These are phyloP conservation scores for Psix sp. DNA, from an alignment of 1,140 invertebrate species.

Conservation along the genomic window DNA sequence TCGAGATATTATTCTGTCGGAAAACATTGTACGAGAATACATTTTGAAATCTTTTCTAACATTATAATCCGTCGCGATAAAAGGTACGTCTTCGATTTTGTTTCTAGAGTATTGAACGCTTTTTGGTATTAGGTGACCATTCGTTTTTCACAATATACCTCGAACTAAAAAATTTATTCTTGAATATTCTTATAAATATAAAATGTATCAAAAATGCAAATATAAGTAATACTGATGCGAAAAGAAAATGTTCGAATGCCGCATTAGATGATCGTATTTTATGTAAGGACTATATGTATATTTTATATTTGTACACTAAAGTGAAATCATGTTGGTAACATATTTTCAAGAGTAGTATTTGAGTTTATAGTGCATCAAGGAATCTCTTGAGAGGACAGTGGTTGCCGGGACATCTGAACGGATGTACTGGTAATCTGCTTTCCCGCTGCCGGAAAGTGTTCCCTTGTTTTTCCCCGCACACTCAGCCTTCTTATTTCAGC, in stretches of 20 bases:
- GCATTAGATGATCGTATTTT: slow-evolving; percentile 49
- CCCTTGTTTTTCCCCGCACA: too few species aligned
- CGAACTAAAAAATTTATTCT: slow-evolving; percentile 36
- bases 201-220: slow-evolving; percentile 46
- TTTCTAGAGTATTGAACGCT: too few species aligned
- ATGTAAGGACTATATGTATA: slow-evolving; percentile 44
- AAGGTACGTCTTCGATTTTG: neutral
- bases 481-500: too few species aligned
- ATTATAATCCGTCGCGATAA: too few species aligned
- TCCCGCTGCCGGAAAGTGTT: too few species aligned
- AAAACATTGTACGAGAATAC: too few species aligned
- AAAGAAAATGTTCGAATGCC: slow-evolving; percentile 56
- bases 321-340: slow-evolving; percentile 56
- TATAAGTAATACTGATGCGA: slow-evolving; percentile 49
- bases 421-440: slow-evolving; percentile 60
- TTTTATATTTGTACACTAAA: slow-evolving; percentile 53
- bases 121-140: too few species aligned
- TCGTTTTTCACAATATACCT: slow-evolving; percentile 40
- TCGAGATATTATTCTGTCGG: too few species aligned
- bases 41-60: too few species aligned
- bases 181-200: slow-evolving; percentile 50
- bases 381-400: slow-evolving; percentile 58
- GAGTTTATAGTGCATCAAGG: slow-evolving; percentile 55
- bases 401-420: slow-evolving; percentile 54
- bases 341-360: slow-evolving; percentile 58